phyloP scores from a whole-genome alignment of 2,797 vertebrate species.

The Gobio occitaniae region DNA sequence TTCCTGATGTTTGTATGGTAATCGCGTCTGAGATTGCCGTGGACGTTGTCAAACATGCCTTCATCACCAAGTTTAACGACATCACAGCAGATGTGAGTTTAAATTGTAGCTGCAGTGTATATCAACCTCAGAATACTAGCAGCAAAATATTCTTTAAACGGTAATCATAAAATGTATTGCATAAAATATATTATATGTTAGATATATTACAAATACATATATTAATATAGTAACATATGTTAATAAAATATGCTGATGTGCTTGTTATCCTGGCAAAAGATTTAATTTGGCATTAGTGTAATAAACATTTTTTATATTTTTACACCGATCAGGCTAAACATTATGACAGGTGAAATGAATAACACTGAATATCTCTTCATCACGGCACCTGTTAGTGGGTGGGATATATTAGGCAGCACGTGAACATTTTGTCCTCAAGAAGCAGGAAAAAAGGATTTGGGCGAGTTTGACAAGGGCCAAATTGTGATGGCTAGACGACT shows the following conservation, averaged over 20 bases:
- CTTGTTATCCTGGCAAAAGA: not conserved
- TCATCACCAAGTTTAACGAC: conserved; percentile 99
- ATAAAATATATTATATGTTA: not conserved
- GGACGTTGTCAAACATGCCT: conserved; percentile 97
- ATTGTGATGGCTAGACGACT: too few species aligned
- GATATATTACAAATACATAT: not conserved
- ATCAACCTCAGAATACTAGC: not conserved
- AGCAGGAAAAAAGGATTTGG: too few species aligned
- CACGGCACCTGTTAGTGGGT: too few species aligned
- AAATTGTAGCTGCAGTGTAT: not conserved
- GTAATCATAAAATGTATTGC: not conserved
- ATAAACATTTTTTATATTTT: not conserved
- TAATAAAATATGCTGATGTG: not conserved
- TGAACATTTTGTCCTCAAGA: too few species aligned
- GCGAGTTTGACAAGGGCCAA: too few species aligned
- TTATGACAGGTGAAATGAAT: too few species aligned
- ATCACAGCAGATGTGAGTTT: conserved; percentile 96
- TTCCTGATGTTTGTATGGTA: conserved; percentile 98
- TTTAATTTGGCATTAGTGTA: not conserved
- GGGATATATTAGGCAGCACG: too few species aligned
- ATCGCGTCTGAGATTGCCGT: conserved; percentile 94
- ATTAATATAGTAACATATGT: not conserved
- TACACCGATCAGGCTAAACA: not conserved
- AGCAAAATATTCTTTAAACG: not conserved
- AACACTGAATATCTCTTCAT: too few species aligned